Evolutionary conservation across 1,140 invertebrate genomes (phyloP).

Genomic region (Latrodectus geometricus): DNA sequence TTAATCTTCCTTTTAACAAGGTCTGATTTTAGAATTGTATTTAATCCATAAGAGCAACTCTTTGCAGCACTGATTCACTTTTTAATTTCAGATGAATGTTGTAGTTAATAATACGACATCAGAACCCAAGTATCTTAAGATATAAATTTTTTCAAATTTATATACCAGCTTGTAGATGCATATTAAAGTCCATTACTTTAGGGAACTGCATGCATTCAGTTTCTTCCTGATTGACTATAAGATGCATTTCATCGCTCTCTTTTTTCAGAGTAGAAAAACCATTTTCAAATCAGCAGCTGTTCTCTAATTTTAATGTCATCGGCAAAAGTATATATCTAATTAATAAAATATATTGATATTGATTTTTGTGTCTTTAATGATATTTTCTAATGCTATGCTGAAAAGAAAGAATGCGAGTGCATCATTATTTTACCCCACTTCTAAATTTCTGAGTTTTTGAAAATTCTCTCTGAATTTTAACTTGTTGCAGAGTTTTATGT

Average conservation of each 20-base stretch:
- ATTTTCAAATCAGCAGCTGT: neutral
- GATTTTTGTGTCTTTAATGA: neutral
- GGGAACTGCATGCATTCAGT: no score
- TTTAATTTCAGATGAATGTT: no score
- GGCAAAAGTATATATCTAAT: neutral
- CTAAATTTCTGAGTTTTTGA: neutral
- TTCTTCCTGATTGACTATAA: no score
- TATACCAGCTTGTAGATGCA: no score
- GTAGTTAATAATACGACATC: no score
- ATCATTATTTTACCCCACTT: neutral
- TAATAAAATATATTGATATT: neutral
- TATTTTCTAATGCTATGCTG: neutral
- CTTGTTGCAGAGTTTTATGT: neutral
- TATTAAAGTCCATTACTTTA: no score
- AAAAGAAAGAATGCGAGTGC: neutral
- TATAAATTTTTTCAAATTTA: no score
- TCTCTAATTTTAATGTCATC: neutral
- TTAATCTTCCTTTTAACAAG: no score
- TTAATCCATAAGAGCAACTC: no score
- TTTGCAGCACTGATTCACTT: no score
- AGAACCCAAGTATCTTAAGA: no score
- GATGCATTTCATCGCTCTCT: neutral
- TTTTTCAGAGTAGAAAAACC: neutral
- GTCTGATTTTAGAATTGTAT: no score
- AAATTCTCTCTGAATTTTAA: neutral